Percentiles rank a stretch among this genome's conserved stretches.
These are phyloP conservation scores for Turdus rufiventris DNA, from an alignment of 2,113 vertebrate genomes.

Conservation along the genomic window DNA sequence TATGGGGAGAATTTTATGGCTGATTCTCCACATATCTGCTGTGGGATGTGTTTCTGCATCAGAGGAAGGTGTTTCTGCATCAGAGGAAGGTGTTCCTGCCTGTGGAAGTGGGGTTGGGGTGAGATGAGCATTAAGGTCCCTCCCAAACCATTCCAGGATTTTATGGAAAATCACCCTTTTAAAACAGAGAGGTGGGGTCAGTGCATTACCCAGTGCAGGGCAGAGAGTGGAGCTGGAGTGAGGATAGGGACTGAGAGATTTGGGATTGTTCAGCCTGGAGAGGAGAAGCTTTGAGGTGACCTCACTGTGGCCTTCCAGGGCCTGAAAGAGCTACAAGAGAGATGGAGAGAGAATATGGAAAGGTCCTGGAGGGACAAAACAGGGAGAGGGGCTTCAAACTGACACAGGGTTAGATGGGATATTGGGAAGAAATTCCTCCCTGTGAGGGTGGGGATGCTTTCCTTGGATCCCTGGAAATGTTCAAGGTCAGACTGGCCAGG, in stretches of 20 bases:
- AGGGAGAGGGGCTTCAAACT: not conserved
- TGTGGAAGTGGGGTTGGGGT: not conserved
- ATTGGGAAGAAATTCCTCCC: rapidly evolving
- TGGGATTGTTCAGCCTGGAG: not conserved
- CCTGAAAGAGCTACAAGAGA: not conserved
- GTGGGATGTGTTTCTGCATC: not conserved
- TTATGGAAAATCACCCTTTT: rapidly evolving
- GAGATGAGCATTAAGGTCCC: not conserved
- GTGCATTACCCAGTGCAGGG: not conserved
- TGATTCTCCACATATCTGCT: not conserved
- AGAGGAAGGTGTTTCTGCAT: not conserved
- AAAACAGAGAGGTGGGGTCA: not conserved
- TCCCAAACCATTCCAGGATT: not conserved
- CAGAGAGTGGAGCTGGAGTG: not conserved
- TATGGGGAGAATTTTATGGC: not conserved
- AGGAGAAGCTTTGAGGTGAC: not conserved
- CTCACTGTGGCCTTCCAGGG: not conserved
- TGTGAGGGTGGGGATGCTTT: not conserved
- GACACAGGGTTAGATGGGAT: not conserved
- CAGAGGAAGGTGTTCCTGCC: not conserved
- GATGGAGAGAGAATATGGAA: not conserved
- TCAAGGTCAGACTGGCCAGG: rapidly evolving
- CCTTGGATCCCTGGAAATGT: not conserved
- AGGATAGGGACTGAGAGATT: not conserved
- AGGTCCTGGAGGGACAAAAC: not conserved